A percentile compares a stretch with the other conserved stretches of the same genome.
Conservation (phyloP, 2,113 vertebrate genomes). For the Aramus guarauna region DNA sequence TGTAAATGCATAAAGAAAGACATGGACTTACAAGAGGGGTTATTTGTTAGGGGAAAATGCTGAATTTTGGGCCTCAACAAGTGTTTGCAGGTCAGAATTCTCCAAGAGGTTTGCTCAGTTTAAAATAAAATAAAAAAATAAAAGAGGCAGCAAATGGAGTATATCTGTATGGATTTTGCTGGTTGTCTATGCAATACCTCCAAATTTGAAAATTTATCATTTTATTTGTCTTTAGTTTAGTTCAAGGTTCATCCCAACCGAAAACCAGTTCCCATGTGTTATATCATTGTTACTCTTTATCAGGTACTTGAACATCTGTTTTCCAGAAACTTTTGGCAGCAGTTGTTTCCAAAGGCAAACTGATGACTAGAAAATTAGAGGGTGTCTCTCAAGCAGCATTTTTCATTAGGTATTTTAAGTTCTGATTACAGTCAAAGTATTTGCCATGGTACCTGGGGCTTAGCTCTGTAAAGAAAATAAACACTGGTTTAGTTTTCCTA, state of each 20-base stretch:
- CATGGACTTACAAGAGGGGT: not conserved
- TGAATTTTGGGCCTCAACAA: rapidly evolving
- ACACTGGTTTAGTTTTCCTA: not conserved
- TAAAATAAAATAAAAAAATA: not conserved
- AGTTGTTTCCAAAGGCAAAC: not conserved
- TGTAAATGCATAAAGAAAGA: not conserved
- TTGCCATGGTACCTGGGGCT: not conserved
- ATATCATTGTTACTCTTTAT: not conserved
- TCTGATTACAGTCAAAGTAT: not conserved
- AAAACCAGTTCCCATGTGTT: not conserved
- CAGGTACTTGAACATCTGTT: not conserved
- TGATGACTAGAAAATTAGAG: not conserved
- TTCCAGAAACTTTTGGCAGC: not conserved
- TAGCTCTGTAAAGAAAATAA: not conserved
- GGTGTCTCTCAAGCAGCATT: not conserved
- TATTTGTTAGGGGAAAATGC: not conserved
- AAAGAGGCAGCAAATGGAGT: not conserved
- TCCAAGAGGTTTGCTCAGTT: not conserved
- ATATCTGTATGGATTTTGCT: not conserved
- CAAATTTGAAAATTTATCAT: not conserved
- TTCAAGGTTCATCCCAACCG: not conserved
- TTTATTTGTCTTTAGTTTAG: not conserved
- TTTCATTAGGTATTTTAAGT: not conserved
- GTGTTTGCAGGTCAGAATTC: not conserved
- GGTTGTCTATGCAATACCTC: not conserved